These are phyloP conservation scores for Eilema depressum DNA, from an alignment of 2,888 invertebrate species.

Conservation along the genomic window DNA sequence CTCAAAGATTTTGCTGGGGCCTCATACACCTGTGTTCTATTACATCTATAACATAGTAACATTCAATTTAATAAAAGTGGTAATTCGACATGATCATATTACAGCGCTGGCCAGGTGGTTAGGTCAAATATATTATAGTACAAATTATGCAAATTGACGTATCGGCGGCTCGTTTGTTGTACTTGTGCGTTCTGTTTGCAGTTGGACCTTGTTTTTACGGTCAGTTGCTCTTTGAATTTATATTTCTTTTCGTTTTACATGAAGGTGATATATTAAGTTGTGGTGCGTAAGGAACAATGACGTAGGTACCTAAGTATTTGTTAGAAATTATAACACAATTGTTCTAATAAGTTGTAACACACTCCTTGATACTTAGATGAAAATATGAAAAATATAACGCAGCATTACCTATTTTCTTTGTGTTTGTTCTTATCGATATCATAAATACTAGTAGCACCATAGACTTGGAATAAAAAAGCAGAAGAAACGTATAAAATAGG, in stretches of 20 bases:
- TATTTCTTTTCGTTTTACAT: background rate
- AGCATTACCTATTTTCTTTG: no score
- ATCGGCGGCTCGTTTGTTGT: conserved; percentile 55
- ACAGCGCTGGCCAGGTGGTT: conserved; percentile 72
- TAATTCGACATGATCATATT: conserved; percentile 75
- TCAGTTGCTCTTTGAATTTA: conserved; percentile 26
- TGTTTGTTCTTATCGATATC: no score
- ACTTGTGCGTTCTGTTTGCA: conserved; percentile 52
- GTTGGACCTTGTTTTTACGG: conserved; percentile 60
- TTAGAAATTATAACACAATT: conserved; percentile 5
- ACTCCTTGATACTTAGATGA: background rate
- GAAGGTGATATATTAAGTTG: background rate
- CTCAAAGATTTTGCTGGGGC: background rate
- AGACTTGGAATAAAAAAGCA: no score
- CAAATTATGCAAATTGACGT: conserved; percentile 62
- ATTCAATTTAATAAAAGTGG: conserved; percentile 52
- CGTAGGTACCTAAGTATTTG: background rate
- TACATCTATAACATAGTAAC: conserved; percentile 47
- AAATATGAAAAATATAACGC: background rate
- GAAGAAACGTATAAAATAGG: no score
- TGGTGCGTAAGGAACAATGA: background rate
- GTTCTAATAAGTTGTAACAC: conserved; percentile 3
- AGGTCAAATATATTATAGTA: conserved; percentile 52
- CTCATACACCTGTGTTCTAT: conserved; percentile 14
- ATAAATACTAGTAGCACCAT: no score